Evolutionary conservation across 2,888 invertebrate genomes (phyloP), one percentile per base, ranked within the genome.

Genomic region (Chrysolina haemoptera): DNA sequence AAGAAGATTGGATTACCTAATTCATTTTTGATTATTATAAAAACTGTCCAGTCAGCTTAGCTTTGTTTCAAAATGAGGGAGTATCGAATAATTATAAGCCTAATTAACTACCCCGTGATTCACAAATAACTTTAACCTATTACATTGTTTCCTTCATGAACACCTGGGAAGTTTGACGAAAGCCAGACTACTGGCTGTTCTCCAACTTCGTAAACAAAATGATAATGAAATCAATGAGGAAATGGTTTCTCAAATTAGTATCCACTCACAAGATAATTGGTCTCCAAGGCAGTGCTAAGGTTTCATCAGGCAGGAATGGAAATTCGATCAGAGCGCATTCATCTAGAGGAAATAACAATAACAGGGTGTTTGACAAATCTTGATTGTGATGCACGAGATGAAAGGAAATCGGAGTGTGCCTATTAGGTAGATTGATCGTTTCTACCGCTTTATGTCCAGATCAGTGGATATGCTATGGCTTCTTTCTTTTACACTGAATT

Each of bases 131-230:
- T 43, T n/a, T n/a, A n/a, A n/a, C 14, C 0, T 14, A 18, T 20
- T 20, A 20, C 2, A 53, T 53, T 1, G 16, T 53, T 53, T 53
- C 18, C 53, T 53, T 53, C 20, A 53, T 20, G 53, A 53, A 20
- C 53, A 20, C 53, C 53, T 20, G 20, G 53, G 53, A 53, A 20
- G 53, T 53, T 53, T 53, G 53, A 53, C 53, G 53, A 20, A 53
- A 53, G 53, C 53, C 53, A 53, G 20, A 53, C 22, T 53, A 6
- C 14, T 53, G 22, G 53, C 53, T 53, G 12, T 18, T 20, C 11
- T 12, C 53, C 53, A 53, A 53, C 53, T 12, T 18, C 53, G 53
- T 20, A 53, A 53, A 53, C 53, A 22, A 53, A 53, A 53, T 53
- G 53, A 53, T 53, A 53, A 53, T 53, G 53, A 20, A 53, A 53